Conservation (phyloP, 1,140 invertebrate genomes). For the Agraylea sexmaculata region DNA sequence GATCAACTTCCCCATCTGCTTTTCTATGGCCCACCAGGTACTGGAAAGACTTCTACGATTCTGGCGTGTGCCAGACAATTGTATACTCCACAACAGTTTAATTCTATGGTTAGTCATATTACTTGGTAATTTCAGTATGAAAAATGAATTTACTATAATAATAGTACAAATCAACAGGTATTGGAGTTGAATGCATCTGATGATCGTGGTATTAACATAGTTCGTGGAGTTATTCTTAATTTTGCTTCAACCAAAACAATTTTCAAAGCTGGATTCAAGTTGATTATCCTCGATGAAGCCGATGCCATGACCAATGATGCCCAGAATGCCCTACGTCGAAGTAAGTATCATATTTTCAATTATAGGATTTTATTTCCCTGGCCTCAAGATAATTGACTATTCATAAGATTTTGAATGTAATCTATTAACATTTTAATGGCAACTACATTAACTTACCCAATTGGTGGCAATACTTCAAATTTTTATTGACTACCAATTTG, state of each 20-base stretch:
- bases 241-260: constrained; percentile 97
- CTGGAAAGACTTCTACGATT: constrained; percentile 97
- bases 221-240: constrained; percentile 89
- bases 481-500: too few relatives aligned
- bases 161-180: constrained; percentile 46
- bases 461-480: too few relatives aligned
- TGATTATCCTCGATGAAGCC: constrained; percentile 98
- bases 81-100: constrained; percentile 81
- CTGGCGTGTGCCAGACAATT: constrained; percentile 90
- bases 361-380: too few relatives aligned
- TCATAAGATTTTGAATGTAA: too few relatives aligned
- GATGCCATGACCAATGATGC: constrained; percentile 99
- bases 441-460: too few relatives aligned
- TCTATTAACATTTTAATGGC: too few relatives aligned
- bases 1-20: constrained; percentile 91
- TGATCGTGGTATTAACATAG: constrained; percentile 95
- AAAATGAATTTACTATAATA: constrained; percentile 6
- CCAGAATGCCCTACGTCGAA: constrained; percentile 94
- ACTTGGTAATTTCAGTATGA: constrained; percentile 10
- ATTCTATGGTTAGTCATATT: constrained; percentile 64
- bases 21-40: constrained; percentile 98
- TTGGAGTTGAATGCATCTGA: constrained; percentile 97
- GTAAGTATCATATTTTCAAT: constrained; percentile 42
- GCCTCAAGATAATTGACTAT: too few relatives aligned
- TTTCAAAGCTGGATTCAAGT: constrained; percentile 86